Evolutionary conservation across 30 jellyfish, hydroid and myxozoan genomes (phyloP).

Genomic region (Nemopilema nomurai): DNA sequence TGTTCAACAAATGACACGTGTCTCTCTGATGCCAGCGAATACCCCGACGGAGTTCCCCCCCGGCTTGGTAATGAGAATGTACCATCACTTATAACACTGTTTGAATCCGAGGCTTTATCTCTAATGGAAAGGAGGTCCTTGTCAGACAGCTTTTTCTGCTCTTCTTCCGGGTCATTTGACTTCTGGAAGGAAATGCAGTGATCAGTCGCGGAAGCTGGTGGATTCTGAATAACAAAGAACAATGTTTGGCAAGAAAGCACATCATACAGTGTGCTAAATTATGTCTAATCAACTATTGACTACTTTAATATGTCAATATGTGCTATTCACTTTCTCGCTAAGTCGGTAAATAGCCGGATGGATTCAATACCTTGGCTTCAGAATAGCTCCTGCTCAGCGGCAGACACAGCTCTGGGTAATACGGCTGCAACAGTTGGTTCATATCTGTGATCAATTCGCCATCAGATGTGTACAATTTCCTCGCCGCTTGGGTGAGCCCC

Average conservation of each 20-base stretch:
- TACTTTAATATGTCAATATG: too few relatives aligned
- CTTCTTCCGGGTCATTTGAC: constrained; percentile 5
- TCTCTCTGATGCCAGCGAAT: constrained; percentile 17
- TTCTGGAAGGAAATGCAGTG: too few relatives aligned
- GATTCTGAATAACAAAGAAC: background rate
- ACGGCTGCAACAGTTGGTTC: constrained; percentile 78
- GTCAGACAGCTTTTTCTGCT: background rate
- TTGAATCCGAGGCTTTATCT: constrained; percentile 3
- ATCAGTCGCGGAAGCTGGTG: too few relatives aligned
- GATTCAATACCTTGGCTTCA: background rate
- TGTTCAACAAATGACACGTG: constrained; percentile 44
- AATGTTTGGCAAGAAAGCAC: background rate
- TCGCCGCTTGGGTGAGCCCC: constrained; percentile 81
- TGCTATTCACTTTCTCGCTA: too few relatives aligned
- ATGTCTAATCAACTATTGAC: too few relatives aligned
- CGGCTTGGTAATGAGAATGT: constrained; percentile 4
- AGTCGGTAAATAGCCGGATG: too few relatives aligned
- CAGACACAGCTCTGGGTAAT: constrained; percentile 76
- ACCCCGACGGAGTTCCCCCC: constrained; percentile 6
- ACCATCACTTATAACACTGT: constrained; percentile 20
- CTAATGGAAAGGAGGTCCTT: background rate
- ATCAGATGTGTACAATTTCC: constrained; percentile 73
- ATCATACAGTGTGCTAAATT: too few relatives aligned
- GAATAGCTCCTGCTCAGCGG: background rate
- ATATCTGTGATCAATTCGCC: constrained; percentile 79